Base-by-base conservation (phyloP, 2,888 invertebrate genomes). In the Nomada hirtipes region DNA sequence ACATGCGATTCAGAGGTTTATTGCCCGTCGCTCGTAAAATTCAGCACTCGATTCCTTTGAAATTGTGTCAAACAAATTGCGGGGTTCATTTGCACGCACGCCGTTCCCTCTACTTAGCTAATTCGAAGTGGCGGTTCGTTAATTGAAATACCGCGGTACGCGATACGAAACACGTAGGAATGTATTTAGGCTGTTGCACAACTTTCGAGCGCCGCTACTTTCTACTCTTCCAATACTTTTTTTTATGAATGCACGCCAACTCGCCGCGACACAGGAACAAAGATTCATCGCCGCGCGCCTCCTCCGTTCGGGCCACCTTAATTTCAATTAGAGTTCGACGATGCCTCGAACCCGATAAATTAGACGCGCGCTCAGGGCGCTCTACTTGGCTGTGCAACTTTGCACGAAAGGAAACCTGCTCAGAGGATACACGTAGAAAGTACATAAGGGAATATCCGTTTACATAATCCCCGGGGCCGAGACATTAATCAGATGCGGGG, bases 401-500 rank as follows among this genome's bases (percentile, higher is more conserved):
- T 67, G 57, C 20, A 1, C 3, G 15, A 36, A 44, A 50, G 61
- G 50, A 77, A 80, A 80, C 79, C 55, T 44, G 79, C 68, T 72
- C n/a, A 0, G 4, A 47, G n/a, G 79, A 60, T 63, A 57, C 67
- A 61, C 23, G 67, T 79, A 79, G 79, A 80, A 80, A 79, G 79
- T 79, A 67, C 50, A 61, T 61, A 65, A 79, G 50, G 23, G 71
- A 57, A 55, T 79, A 72, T 68, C 4, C n/a, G 71, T 67, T 80
- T 79, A 72, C 15, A 57, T 72, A 80, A 67, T 42, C 4, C 11
- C 3, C 18, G 3, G 26, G 11, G 23, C 57, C 26, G 64, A 36
- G 20, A 42, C 65, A 55, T 67, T 61, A 67, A 52, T 76, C 69
- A 44, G 61, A 57, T 29, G 20, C 10, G 57, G 44, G 44, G 20